Evolutionary conservation across 1,140 invertebrate species (phyloP).

Genomic region (Pomacea maculata): DNA sequence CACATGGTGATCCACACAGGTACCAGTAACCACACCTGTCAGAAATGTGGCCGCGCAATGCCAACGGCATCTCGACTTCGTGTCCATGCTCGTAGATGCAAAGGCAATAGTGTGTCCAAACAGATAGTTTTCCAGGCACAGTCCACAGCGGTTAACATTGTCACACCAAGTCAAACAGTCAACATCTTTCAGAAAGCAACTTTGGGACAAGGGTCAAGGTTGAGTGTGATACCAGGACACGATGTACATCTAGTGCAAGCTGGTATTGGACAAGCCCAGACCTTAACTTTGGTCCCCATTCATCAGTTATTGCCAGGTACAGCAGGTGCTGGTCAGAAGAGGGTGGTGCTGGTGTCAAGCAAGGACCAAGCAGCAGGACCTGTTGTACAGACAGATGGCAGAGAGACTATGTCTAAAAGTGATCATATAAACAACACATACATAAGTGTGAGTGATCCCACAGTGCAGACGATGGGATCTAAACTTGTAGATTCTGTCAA

Average conservation of each 20-base stretch:
- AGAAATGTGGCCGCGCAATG: conserved; percentile 24
- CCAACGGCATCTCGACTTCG: neutral
- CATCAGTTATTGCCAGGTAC: neutral
- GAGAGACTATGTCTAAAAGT: too few relatives aligned
- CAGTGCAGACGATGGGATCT: too few relatives aligned
- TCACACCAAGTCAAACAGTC: neutral
- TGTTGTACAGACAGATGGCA: too few relatives aligned
- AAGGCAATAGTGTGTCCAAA: conserved; percentile 28
- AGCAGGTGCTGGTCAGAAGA: too few relatives aligned
- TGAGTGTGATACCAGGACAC: neutral
- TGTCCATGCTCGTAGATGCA: neutral
- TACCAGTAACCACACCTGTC: conserved; percentile 37
- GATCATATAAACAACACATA: too few relatives aligned
- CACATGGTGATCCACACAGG: conserved; percentile 40
- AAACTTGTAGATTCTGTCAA: too few relatives aligned
- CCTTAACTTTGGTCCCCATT: neutral
- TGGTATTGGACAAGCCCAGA: neutral
- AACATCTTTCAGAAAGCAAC: neutral
- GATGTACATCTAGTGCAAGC: neutral
- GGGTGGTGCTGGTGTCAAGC: too few relatives aligned
- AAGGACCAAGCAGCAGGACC: too few relatives aligned
- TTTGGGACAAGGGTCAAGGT: neutral
- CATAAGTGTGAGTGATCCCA: too few relatives aligned
- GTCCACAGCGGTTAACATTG: neutral
- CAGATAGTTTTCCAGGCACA: conserved; percentile 27